phyloP scores from a whole-genome alignment of 2,797 vertebrate species.

The Tapera naevia region DNA sequence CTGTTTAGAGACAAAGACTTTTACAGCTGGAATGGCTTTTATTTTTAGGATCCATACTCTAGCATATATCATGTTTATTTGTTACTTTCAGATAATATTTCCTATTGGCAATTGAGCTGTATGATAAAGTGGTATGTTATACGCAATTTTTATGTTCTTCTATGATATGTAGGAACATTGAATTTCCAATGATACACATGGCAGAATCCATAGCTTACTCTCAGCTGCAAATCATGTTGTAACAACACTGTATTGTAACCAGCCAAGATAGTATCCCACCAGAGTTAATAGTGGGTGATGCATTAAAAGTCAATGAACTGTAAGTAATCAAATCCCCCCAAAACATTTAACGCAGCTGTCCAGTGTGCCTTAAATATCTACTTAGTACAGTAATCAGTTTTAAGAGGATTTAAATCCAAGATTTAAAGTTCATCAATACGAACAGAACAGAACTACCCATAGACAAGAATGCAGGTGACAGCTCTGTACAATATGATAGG shows the following conservation, averaged over 20 bases:
- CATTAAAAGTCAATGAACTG: conserved; percentile 23
- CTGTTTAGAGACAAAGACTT: not conserved
- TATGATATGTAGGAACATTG: not conserved
- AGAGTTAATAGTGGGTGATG: conserved; percentile 9
- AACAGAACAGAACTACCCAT: not conserved
- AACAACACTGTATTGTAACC: not conserved
- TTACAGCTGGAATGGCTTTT: not conserved
- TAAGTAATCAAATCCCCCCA: conserved; percentile 24
- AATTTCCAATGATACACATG: not conserved
- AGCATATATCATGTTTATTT: accelerated
- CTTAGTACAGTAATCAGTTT: not conserved
- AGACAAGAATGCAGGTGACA: not conserved
- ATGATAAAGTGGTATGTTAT: not conserved
- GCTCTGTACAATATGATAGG: accelerated
- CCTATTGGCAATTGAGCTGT: not conserved
- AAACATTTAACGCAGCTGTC: conserved; percentile 37
- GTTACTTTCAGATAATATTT: not conserved
- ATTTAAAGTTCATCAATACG: not conserved
- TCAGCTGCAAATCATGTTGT: conserved; percentile 7
- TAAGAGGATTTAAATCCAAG: not conserved
- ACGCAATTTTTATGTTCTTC: not conserved
- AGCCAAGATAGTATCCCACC: conserved; percentile 5
- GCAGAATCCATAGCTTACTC: not conserved
- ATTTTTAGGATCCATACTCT: not conserved
- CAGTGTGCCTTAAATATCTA: not conserved